These are phyloP conservation scores for Elgaria multicarinata DNA, from an alignment of 2,113 vertebrate genomes.

Conservation along the genomic window DNA sequence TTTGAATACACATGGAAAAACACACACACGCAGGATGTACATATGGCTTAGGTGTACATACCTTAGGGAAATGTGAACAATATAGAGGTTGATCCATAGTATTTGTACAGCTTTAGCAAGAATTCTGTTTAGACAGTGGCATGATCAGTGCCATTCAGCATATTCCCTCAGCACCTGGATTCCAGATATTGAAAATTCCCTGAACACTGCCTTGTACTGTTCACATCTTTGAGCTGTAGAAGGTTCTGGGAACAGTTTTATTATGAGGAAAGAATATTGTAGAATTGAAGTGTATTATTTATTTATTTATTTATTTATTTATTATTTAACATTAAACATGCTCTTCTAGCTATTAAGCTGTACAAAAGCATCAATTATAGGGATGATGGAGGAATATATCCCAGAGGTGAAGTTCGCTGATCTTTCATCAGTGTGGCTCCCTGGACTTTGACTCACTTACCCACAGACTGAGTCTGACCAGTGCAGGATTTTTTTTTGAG, in stretches of 20 bases:
- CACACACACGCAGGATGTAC: neutral
- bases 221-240: neutral
- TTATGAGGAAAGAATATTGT: neutral
- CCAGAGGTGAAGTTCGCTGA: too few relatives aligned
- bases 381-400: too few relatives aligned
- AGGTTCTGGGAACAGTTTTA: neutral
- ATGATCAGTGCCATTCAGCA: neutral
- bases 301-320: too few relatives aligned
- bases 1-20: neutral
- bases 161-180: neutral
- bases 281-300: too few relatives aligned
- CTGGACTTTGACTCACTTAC: too few relatives aligned
- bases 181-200: neutral
- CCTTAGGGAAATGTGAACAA: neutral
- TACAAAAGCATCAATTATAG: too few relatives aligned
- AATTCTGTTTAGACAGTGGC: neutral
- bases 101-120: neutral
- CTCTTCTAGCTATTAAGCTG: too few relatives aligned
- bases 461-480: too few relatives aligned
- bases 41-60: rapidly evolving
- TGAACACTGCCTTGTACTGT: neutral
- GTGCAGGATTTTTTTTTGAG: too few relatives aligned
- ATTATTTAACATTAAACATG: too few relatives aligned
- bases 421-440: too few relatives aligned
- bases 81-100: neutral